phyloP scores from a whole-genome alignment of 2,797 vertebrate species.

The Peromyscus attwateri region DNA sequence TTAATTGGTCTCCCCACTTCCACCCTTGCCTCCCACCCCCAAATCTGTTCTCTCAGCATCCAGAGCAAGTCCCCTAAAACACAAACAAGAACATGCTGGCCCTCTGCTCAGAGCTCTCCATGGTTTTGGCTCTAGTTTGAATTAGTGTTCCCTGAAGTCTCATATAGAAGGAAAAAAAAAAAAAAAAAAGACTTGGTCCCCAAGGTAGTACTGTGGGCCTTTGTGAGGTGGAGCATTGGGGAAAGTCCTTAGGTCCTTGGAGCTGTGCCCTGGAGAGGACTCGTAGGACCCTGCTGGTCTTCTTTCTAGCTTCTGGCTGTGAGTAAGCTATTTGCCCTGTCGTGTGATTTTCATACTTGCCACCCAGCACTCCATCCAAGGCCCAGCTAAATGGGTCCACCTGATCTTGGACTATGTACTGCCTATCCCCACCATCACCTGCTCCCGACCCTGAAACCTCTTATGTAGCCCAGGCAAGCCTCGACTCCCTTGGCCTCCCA shows the following conservation, averaged over 20 bases:
- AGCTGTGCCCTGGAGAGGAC: background rate
- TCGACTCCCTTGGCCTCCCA: background rate
- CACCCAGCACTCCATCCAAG: background rate
- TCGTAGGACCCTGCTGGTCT: background rate
- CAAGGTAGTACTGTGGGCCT: background rate
- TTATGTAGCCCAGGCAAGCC: background rate
- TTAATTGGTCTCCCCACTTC: slow-evolving; percentile 37
- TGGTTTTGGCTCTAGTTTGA: background rate
- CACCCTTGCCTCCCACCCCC: slow-evolving; percentile 34
- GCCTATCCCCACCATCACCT: background rate
- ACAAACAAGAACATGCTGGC: background rate
- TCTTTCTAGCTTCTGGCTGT: background rate
- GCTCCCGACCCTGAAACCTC: background rate
- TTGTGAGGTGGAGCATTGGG: background rate
- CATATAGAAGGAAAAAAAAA: background rate
- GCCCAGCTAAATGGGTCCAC: background rate
- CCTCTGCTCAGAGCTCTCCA: background rate
- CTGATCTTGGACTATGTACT: background rate
- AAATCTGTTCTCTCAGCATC: slow-evolving; percentile 56
- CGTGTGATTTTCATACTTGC: background rate
- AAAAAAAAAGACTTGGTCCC: background rate
- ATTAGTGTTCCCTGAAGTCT: background rate
- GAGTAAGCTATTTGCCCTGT: background rate
- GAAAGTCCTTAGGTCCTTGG: background rate
- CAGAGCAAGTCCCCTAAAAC: background rate